Base-by-base conservation (phyloP, 1,140 invertebrate genomes). In the Drosophila eugracilis region DNA sequence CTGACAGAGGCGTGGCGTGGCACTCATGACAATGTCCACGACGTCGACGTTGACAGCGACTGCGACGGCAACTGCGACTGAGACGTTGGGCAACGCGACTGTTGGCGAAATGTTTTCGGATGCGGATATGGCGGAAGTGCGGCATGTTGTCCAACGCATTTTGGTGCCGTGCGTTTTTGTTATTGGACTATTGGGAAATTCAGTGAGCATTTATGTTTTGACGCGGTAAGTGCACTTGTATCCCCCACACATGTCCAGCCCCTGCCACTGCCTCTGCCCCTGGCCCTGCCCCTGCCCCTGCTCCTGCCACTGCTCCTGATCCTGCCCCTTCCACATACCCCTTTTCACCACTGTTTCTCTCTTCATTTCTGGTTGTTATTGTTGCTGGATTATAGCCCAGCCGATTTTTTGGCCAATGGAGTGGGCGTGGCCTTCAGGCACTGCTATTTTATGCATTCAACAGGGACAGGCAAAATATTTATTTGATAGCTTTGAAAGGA, bases 151-250 rank as follows among this genome's bases (percentile, higher is more conserved):
- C 44, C 95, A 95, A 91, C 91, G 93, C 58, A 93, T 96, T 17
- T 90, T 95, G 28, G 94, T 95, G 47, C 96, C 95, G n/a, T 92
- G 95, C 26, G 92, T 96, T 48, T 93, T 95, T 73, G 91, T 93
- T 60, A 92, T 95, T 53, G 96, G 96, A 47, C 93, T 96, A 34
- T 90, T 95, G 57, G 95, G 95, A 26, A 96, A 96, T 88, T 92
- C 94, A 30, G 92, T 96, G 30, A 96, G 95, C 32, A 94, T 96
- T 53, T 93, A 96, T 73, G 95, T 96, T 50, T 93, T 96, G 54
- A 96, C 95, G 65, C 92, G 95, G 92, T 93, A 85, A 91, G 90
- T 89, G 59, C 71, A 86, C 81, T 86, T 86, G 67, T 78, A 70
- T 78, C 36, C 70, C 36, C 26, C 55, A 58, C 55, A 58, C 55